Evolutionary conservation across 2,113 vertebrate genomes (phyloP).

Genomic region (Globicephala melas): DNA sequence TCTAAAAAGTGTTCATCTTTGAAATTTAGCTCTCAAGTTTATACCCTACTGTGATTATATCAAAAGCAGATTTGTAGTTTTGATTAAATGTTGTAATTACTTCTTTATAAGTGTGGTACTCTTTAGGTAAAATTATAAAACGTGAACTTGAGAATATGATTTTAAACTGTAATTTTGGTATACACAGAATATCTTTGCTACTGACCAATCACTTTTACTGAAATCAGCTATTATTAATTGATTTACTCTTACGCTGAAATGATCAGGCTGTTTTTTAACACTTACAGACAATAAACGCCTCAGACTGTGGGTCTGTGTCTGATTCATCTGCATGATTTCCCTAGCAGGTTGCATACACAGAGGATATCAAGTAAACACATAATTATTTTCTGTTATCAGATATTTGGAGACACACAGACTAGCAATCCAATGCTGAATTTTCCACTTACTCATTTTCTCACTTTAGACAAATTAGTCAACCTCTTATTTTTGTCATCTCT

Average conservation of each 20-base stretch:
- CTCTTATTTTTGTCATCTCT: conserved; percentile 2
- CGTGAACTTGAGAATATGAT: conserved; percentile 38
- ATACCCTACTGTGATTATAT: not conserved
- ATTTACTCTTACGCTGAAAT: conserved; percentile 13
- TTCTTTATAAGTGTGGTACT: conserved; percentile 10
- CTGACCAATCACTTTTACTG: not conserved
- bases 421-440: not conserved
- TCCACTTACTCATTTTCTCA: not conserved
- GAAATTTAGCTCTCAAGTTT: not conserved
- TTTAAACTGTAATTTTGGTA: conserved; percentile 40
- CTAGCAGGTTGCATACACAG: not conserved
- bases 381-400: not conserved
- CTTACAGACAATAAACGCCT: not conserved
- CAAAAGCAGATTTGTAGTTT: not conserved
- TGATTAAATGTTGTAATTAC: not conserved
- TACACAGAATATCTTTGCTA: not conserved
- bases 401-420: not conserved
- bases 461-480: not conserved
- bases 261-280: not conserved
- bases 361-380: not conserved
- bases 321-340: not conserved
- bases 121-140: conserved; percentile 42
- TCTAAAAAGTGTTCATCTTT: not conserved
- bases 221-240: conserved; percentile 9
- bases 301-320: not conserved